These are phyloP conservation scores for Pyxicephalus adspersus DNA, from an alignment of 2,113 vertebrate genomes.

Conservation along the genomic window DNA sequence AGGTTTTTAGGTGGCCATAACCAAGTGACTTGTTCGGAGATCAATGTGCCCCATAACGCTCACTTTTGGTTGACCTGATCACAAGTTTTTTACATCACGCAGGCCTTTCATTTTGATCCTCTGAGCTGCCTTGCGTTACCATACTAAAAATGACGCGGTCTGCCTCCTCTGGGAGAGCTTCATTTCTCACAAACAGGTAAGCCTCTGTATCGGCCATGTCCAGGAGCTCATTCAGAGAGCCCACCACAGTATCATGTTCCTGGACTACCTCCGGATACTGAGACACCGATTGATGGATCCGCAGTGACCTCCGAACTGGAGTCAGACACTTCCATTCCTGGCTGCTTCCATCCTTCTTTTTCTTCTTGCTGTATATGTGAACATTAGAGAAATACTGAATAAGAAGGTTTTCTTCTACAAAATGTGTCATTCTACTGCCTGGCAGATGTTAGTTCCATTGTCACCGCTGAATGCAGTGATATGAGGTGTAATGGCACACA, in stretches of 20 bases:
- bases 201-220: conserved; percentile 58
- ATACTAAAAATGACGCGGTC: conserved; percentile 52
- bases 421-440: too few species aligned
- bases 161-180: conserved; percentile 64
- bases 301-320: conserved; percentile 66
- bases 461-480: too few species aligned
- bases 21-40: neutral
- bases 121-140: neutral
- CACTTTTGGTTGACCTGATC: neutral
- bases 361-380: conserved; percentile 48
- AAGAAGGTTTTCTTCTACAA: too few species aligned
- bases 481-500: too few species aligned
- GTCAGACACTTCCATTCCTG: conserved; percentile 68
- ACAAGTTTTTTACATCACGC: neutral
- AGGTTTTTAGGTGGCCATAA: neutral
- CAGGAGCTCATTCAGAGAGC: conserved; percentile 68
- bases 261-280: conserved; percentile 66
- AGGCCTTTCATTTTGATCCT: neutral
- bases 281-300: conserved; percentile 58
- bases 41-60: neutral
- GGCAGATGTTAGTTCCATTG: too few species aligned
- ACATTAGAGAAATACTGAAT: too few species aligned
- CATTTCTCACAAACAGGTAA: conserved; percentile 69
- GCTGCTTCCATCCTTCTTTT: neutral
- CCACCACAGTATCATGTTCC: conserved; percentile 69